Conservation (phyloP, 2,113 vertebrate genomes). For the Aptenodytes patagonicus region DNA sequence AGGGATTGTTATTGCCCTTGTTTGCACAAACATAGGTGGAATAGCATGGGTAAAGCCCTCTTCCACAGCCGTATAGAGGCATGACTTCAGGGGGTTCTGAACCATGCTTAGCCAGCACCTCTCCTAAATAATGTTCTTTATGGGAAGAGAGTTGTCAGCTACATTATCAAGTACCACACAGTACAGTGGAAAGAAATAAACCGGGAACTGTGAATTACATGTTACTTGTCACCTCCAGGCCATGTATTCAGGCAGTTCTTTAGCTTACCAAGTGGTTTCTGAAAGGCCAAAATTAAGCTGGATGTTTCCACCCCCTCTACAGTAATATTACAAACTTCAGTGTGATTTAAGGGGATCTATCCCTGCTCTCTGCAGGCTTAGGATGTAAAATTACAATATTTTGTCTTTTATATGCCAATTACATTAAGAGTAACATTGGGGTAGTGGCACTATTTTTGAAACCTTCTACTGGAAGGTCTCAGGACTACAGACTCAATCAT, state of each 20-base stretch:
- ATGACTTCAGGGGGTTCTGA: background rate
- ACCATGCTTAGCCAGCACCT: background rate
- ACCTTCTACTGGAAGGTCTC: background rate
- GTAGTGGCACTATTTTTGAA: background rate
- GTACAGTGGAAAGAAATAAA: background rate
- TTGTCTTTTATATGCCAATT: background rate
- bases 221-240: background rate
- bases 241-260: background rate
- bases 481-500: background rate
- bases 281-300: background rate
- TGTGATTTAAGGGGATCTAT: background rate
- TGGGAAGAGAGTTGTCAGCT: background rate
- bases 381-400: background rate
- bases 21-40: fast-evolving
- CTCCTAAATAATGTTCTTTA: background rate
- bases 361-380: background rate
- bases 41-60: background rate
- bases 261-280: background rate
- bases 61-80: background rate
- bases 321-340: background rate
- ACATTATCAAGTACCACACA: background rate
- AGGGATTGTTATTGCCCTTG: background rate
- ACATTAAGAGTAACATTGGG: background rate
- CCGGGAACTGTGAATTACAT: background rate
- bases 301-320: background rate